Percentiles rank a stretch among this genome's conserved stretches.
Conservation (phyloP, 2,888 invertebrate genomes). For the Omphaloscelis lunosa region DNA sequence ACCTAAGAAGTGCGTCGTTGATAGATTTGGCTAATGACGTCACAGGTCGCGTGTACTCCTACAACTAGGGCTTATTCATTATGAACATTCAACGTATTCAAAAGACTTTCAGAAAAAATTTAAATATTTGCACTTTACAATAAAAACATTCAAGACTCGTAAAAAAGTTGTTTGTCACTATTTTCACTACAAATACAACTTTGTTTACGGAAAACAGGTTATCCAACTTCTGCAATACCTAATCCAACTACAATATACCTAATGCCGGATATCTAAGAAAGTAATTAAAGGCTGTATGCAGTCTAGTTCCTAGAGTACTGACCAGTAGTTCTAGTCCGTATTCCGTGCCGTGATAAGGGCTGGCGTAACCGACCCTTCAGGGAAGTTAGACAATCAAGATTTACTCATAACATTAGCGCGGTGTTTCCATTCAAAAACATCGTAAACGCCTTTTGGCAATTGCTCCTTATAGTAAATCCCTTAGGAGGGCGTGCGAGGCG, state of each 20-base stretch:
- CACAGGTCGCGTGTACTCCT: constrained; percentile 70
- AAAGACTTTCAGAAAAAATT: not conserved
- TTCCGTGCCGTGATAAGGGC: constrained; percentile 61
- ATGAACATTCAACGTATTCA: constrained; percentile 10
- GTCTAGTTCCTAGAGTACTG: constrained; percentile 55
- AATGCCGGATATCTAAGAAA: constrained; percentile 62
- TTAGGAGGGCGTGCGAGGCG: constrained; percentile 82
- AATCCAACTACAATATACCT: constrained; percentile 40
- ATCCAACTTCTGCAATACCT: constrained; percentile 8
- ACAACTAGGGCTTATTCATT: constrained; percentile 63
- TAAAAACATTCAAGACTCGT: not conserved
- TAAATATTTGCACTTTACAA: not conserved
- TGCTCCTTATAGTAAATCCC: constrained; percentile 79
- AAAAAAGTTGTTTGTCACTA: not conserved
- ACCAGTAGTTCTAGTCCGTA: constrained; percentile 57
- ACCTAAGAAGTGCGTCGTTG: constrained; percentile 81
- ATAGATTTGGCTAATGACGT: constrained; percentile 80
- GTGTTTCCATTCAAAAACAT: constrained; percentile 65
- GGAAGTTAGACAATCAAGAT: constrained; percentile 73
- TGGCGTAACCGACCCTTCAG: constrained; percentile 74
- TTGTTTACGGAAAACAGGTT: constrained; percentile 23
- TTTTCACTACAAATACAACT: constrained; percentile 13
- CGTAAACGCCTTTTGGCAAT: constrained; percentile 68
- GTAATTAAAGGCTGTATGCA: constrained; percentile 62
- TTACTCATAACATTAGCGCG: constrained; percentile 71